Percentiles rank a stretch among this genome's conserved stretches.
Evolutionary conservation across 2,797 vertebrate genomes (phyloP).

Genomic region (Hozukius guyotensis): DNA sequence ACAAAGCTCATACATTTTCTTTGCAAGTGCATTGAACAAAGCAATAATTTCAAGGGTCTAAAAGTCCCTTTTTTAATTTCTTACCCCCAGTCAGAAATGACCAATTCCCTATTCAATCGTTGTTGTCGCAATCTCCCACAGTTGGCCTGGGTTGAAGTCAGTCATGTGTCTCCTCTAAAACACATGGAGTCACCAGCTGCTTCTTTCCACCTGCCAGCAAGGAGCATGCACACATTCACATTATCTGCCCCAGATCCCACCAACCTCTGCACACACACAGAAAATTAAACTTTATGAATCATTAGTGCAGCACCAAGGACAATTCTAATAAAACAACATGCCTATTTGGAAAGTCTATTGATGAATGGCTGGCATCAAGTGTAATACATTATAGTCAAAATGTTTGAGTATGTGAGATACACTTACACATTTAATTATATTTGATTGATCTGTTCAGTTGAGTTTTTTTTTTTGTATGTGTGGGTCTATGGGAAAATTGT

Average conservation of each 20-base stretch:
- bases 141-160: background rate
- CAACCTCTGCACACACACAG: background rate
- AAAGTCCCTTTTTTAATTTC: background rate
- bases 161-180: background rate
- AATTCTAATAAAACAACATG: constrained; percentile 20
- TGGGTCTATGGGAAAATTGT: background rate
- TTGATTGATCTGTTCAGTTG: background rate
- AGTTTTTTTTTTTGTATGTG: too few relatives aligned
- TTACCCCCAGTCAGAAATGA: background rate
- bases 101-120: background rate
- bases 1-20: background rate
- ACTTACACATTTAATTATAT: background rate
- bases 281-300: constrained; percentile 1
- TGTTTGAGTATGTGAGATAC: background rate
- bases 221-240: background rate
- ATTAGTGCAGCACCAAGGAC: background rate
- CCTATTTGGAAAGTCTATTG: background rate
- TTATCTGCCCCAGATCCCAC: background rate
- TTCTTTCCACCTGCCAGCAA: background rate
- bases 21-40: background rate
- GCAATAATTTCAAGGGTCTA: background rate
- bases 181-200: background rate
- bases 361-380: constrained; percentile 1
- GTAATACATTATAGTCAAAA: background rate
- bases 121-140: background rate